Base-by-base conservation (phyloP, 2,797 vertebrate genomes). In the Pantherophis vulpinus region DNA sequence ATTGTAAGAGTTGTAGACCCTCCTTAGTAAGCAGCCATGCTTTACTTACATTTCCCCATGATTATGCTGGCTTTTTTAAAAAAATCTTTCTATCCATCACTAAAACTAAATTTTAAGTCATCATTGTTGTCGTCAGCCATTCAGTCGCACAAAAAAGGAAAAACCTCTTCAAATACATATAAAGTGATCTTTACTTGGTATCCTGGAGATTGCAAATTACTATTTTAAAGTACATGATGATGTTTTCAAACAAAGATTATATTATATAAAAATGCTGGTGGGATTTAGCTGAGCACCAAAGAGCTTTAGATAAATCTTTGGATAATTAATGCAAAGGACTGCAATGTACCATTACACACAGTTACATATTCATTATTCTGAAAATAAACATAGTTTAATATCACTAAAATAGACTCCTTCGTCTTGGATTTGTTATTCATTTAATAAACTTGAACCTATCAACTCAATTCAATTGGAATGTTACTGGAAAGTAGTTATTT, bases 101-200 rank as follows among this genome's bases (percentile, higher is more conserved):
- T 12, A 3, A 94, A 96, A 91, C n/a, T 91, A 3, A 94, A 93
- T 96, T 96, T 92, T 90, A 94, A 93, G 54, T 5, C 29, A 66
- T 14, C 12, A 8, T 63, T 12, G 0, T n/a, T 13, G 29, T 70
- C 63, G 13, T 70, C 29, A n/a, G 29, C 29, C 29, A n/a, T 66
- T 66, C 63, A 70, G 29, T 70, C 5, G 0, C 32, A 92, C 14
- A 87, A 16, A 13, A 95, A 59, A 91, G 1, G 1, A 92, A 93
- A 18, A 90, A 92, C 60, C 12, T 91, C 37, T 92, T 63, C 90
- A 55, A 54, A 56, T 54, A 61, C 10, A 83, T n/a, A 51, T 59
- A 88, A 88, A 70, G 51, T 92, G n/a, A 54, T 27, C 23, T 59
- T 95, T 96, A 94, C 42, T 27, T 59, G 29, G 11, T 90, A 42